phyloP scores from a whole-genome alignment of 1,140 invertebrate species.

The Lepidurus arcticus region DNA sequence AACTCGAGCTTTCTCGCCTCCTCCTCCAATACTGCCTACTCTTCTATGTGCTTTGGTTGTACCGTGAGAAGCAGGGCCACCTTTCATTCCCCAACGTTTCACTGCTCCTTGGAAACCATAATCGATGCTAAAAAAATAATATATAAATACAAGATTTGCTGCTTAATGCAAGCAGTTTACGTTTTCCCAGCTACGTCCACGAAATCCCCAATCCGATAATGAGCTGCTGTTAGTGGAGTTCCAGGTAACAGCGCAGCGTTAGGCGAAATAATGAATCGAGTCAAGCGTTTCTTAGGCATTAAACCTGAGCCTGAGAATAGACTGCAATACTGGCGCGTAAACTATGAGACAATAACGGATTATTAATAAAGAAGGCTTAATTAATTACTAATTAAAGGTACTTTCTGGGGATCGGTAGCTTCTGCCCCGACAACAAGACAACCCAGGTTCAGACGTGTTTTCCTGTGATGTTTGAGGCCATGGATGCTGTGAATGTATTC shows the following conservation, averaged over 20 bases:
- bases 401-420: constrained; percentile 69
- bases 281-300: constrained; percentile 77
- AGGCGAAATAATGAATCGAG: constrained; percentile 77
- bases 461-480: constrained; percentile 50
- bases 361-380: neutral
- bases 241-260: constrained; percentile 81
- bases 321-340: constrained; percentile 83
- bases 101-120: constrained; percentile 98
- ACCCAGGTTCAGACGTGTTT: constrained; percentile 50
- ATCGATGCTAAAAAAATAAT: constrained; percentile 61
- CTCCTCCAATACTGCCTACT: constrained; percentile 81
- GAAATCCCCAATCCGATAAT: constrained; percentile 85
- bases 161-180: constrained; percentile 55
- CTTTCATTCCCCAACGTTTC: constrained; percentile 92
- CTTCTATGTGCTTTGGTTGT: constrained; percentile 91
- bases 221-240: constrained; percentile 77
- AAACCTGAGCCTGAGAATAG: constrained; percentile 81
- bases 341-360: constrained; percentile 46
- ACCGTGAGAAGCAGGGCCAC: constrained; percentile 85
- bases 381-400: constrained; percentile 40
- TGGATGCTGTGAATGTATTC: constrained; percentile 50
- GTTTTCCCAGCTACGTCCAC: constrained; percentile 88
- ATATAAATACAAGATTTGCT: constrained; percentile 19
- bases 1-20: constrained; percentile 73
- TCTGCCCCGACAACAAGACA: constrained; percentile 83